phyloP scores from a whole-genome alignment of 2,113 vertebrate genomes.

The Scolopax mira region DNA sequence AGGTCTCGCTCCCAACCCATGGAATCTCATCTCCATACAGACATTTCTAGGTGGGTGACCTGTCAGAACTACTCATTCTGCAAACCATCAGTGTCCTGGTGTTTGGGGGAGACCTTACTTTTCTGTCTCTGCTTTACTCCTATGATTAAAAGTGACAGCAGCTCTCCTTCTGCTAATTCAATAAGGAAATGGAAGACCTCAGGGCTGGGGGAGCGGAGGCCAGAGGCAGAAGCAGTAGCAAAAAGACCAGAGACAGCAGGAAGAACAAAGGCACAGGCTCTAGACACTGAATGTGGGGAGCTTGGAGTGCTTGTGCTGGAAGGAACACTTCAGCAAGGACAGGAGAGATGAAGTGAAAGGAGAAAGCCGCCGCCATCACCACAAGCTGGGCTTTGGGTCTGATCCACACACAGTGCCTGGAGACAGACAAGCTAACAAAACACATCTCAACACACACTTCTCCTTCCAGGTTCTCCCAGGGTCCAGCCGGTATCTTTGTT shows the following conservation, averaged over 20 bases:
- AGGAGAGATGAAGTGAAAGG: background rate
- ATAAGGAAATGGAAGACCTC: background rate
- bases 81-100: background rate
- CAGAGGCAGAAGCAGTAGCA: background rate
- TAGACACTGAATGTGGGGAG: background rate
- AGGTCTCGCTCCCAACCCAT: background rate
- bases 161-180: background rate
- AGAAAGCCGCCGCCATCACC: accelerated
- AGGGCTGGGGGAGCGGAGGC: background rate
- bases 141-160: background rate
- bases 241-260: background rate
- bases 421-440: background rate
- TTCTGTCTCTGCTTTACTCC: background rate
- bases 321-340: background rate
- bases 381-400: background rate
- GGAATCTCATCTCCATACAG: background rate
- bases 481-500: background rate
- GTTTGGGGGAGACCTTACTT: background rate
- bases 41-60: background rate
- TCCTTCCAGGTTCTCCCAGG: background rate
- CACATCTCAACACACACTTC: background rate
- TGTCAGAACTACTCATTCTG: background rate
- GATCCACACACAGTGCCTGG: accelerated
- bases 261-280: background rate
- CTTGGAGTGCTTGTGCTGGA: background rate